Evolutionary conservation across 2,113 vertebrate genomes (phyloP).

Genomic region (Chaenogobius annularis): DNA sequence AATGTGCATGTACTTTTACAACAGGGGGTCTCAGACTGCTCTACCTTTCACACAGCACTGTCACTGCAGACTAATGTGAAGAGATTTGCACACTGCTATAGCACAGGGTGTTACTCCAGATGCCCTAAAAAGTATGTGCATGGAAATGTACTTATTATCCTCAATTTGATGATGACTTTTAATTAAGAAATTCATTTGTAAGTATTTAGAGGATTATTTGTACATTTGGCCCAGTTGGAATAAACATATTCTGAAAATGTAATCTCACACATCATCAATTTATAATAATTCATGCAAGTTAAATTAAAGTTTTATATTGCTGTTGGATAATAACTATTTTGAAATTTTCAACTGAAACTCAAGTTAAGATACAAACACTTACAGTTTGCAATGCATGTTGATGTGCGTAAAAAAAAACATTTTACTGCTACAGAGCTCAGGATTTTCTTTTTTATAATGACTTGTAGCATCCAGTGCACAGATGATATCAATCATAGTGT

Average conservation of each 20-base stretch:
- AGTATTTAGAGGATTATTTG: too few species aligned
- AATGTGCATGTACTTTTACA: conserved; percentile 8
- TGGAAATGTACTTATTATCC: not conserved
- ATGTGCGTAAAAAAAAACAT: conserved; percentile 34
- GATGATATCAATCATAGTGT: conserved; percentile 66
- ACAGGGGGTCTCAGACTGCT: not conserved
- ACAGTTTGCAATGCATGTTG: not conserved
- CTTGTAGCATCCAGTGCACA: conserved; percentile 47
- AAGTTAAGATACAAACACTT: not conserved
- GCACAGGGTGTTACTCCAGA: not conserved
- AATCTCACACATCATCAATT: not conserved
- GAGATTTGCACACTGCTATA: not conserved
- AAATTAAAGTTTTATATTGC: not conserved
- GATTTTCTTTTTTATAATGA: conserved; percentile 53
- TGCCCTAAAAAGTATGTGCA: not conserved
- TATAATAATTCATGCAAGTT: not conserved
- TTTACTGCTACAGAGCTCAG: conserved; percentile 27
- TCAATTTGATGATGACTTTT: not conserved
- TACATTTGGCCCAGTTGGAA: not conserved
- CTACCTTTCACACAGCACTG: not conserved
- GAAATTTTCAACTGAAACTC: not conserved
- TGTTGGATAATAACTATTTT: not conserved
- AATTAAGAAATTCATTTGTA: not conserved
- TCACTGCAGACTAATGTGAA: not conserved
- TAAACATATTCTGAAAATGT: not conserved